Evolutionary conservation across 1,140 invertebrate genomes (phyloP).

Genomic region (Copidosoma floridanum): DNA sequence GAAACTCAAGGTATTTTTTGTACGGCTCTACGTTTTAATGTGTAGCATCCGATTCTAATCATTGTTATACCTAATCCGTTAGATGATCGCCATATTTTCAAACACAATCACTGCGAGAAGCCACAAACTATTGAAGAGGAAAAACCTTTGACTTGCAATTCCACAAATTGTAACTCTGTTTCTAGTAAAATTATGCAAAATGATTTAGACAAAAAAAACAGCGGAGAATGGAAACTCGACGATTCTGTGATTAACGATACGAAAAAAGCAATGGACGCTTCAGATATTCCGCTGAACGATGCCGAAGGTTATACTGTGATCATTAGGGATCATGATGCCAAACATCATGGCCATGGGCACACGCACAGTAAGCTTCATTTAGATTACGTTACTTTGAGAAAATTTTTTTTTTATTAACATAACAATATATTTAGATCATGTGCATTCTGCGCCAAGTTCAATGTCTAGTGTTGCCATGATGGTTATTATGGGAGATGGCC

Average conservation of each 20-base stretch:
- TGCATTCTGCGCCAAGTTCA: conserved; percentile 78
- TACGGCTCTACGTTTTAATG: too few species aligned
- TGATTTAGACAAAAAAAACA: conserved; percentile 42
- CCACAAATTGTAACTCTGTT: conserved; percentile 45
- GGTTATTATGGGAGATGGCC: conserved; percentile 91
- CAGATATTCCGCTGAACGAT: conserved; percentile 53
- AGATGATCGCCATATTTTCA: conserved; percentile 50
- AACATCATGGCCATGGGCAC: conserved; percentile 84
- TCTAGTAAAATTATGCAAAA: conserved; percentile 47
- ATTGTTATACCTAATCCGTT: conserved; percentile 4
- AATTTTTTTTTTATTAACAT: not conserved
- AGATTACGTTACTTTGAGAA: too few species aligned
- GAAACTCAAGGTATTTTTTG: conserved; percentile 60
- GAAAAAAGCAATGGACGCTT: conserved; percentile 40
- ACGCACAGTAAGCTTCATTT: conserved; percentile 63
- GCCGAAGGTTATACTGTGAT: conserved; percentile 68
- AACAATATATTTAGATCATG: conserved; percentile 57
- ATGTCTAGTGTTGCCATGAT: conserved; percentile 88
- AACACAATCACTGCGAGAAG: conserved; percentile 45
- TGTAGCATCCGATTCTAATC: too few species aligned
- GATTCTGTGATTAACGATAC: conserved; percentile 39
- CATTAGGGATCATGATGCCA: conserved; percentile 73
- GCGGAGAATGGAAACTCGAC: conserved; percentile 47
- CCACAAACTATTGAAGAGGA: conserved; percentile 50
- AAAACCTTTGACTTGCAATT: conserved; percentile 46